A percentile compares a stretch with the other conserved stretches of the same genome.
Evolutionary conservation across 2,888 invertebrate species (phyloP).

Genomic region (Lamproptera curius): DNA sequence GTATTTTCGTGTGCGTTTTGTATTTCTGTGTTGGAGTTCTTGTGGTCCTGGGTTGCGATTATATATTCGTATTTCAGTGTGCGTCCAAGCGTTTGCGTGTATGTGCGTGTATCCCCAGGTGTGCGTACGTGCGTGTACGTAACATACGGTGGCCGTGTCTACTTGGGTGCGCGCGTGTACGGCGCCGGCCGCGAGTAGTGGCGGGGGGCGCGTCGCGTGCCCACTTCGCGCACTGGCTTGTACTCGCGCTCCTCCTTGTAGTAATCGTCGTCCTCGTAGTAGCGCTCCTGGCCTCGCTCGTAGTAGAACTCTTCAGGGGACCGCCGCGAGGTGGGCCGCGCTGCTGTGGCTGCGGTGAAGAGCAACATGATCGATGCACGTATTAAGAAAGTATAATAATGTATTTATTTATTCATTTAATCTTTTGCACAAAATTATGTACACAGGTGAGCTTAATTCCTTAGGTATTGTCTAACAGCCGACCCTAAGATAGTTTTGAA

Average conservation of each 20-base stretch:
- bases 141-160: conserved; percentile 31
- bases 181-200: conserved; percentile 50
- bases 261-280: conserved; percentile 49
- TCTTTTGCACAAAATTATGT: no score
- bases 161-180: conserved; percentile 64
- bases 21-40: no score
- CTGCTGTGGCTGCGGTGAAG: conserved; percentile 31
- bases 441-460: no score
- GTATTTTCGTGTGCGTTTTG: background rate
- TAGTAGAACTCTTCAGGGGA: conserved; percentile 84
- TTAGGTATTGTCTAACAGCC: no score
- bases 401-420: no score
- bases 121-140: conserved; percentile 16
- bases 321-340: conserved; percentile 80
- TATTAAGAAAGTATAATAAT: no score
- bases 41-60: no score
- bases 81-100: background rate
- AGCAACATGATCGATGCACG: no score
- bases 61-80: no score
- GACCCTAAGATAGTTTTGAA: no score
- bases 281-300: conserved; percentile 58
- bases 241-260: conserved; percentile 48
- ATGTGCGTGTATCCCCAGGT: background rate
- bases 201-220: conserved; percentile 47
- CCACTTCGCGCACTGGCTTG: conserved; percentile 60